These are phyloP conservation scores for Phalacrocorax pelagicus DNA, from an alignment of 2,113 vertebrate genomes.

Conservation along the genomic window DNA sequence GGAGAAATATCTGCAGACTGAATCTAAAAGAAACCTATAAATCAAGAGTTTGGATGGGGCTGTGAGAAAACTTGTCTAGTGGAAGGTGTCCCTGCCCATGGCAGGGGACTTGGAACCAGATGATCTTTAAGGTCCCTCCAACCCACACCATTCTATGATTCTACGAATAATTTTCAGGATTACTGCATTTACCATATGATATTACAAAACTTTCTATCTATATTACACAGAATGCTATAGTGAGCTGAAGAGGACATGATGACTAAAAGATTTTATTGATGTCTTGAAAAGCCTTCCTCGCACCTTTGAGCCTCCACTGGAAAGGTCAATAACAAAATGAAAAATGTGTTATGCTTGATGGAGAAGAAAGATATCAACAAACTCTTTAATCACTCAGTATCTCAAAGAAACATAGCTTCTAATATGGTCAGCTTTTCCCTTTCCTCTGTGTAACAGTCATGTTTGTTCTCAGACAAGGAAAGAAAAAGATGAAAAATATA, in stretches of 20 bases:
- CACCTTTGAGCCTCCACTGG: neutral
- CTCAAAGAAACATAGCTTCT: neutral
- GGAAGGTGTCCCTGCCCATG: no score
- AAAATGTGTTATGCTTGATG: neutral
- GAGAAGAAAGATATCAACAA: neutral
- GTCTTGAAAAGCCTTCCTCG: neutral
- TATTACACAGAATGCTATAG: neutral
- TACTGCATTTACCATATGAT: neutral
- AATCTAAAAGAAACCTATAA: neutral
- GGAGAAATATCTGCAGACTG: neutral
- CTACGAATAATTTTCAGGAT: neutral
- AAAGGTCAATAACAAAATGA: neutral
- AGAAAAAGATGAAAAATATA: neutral
- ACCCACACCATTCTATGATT: no score
- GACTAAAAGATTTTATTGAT: neutral
- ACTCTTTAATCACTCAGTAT: neutral
- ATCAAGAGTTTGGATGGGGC: neutral
- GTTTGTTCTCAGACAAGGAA: neutral
- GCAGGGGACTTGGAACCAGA: no score
- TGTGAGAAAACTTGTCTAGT: no score
- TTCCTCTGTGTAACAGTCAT: neutral
- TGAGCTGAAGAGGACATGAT: neutral
- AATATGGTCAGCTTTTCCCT: neutral
- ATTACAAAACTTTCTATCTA: neutral
- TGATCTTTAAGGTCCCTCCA: no score